A percentile compares a stretch with the other conserved stretches of the same genome.
These are phyloP conservation scores for Apostichopus parvimensis DNA, from an alignment of 35 echinoderm and acorn worm genomes.

Conservation along the genomic window DNA sequence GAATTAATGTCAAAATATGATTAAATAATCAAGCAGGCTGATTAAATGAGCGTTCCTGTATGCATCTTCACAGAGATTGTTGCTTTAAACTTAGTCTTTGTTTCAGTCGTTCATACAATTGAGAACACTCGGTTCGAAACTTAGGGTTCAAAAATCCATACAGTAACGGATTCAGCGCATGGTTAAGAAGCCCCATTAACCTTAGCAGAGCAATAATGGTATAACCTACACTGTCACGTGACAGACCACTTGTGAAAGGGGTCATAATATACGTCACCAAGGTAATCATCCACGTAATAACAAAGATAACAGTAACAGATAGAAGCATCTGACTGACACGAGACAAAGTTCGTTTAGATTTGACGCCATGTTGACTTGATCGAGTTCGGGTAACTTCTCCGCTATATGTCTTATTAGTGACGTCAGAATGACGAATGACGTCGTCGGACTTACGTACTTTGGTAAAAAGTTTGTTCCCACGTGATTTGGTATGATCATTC, in stretches of 20 bases:
- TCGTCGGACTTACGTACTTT: too few relatives aligned
- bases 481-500: too few relatives aligned
- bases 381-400: too few relatives aligned
- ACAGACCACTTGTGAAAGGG: not conserved
- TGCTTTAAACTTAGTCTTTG: too few relatives aligned
- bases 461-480: too few relatives aligned
- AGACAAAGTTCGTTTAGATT: not conserved
- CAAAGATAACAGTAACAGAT: conserved; percentile 4
- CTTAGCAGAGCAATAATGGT: not conserved
- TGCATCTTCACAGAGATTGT: too few relatives aligned
- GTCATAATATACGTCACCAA: not conserved
- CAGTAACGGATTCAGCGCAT: conserved; percentile 27
- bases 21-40: too few relatives aligned
- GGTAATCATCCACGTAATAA: conserved; percentile 12
- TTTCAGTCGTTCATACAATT: not conserved
- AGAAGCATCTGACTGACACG: conserved; percentile 40
- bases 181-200: conserved; percentile 17
- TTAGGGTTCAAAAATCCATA: conserved; percentile 43
- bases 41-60: too few relatives aligned
- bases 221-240: not conserved
- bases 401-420: too few relatives aligned
- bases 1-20: too few relatives aligned
- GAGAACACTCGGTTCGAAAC: conserved; percentile 7
- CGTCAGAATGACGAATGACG: too few relatives aligned
- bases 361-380: too few relatives aligned